phyloP scores from a whole-genome alignment of 2,888 invertebrate genomes.

The Mesorhabditis sp. region DNA sequence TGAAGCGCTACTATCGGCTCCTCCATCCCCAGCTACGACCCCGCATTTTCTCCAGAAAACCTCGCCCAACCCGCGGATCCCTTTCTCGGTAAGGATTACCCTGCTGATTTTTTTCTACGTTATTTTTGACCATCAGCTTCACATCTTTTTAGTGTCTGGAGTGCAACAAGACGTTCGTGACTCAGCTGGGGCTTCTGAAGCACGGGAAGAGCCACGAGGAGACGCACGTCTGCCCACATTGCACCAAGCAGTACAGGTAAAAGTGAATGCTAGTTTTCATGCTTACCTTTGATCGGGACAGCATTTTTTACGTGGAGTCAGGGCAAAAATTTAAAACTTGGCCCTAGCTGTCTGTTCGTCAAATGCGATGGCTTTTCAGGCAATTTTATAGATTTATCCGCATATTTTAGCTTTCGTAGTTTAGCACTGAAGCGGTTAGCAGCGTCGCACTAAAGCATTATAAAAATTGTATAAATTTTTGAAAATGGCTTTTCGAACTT shows the following conservation, averaged over 20 bases:
- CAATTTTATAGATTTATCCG: too few relatives aligned
- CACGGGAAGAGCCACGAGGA: constrained; percentile 34
- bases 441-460: too few relatives aligned
- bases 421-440: too few relatives aligned
- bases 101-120: neutral
- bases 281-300: neutral
- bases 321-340: too few relatives aligned
- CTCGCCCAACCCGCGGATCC: neutral
- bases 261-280: neutral
- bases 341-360: too few relatives aligned
- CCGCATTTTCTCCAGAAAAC: neutral
- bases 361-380: too few relatives aligned
- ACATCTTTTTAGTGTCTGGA: constrained; percentile 27
- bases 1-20: neutral
- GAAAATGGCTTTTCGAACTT: too few relatives aligned
- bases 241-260: constrained; percentile 32
- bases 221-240: constrained; percentile 33
- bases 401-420: too few relatives aligned
- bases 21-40: neutral
- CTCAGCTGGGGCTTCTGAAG: constrained; percentile 29
- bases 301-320: neutral
- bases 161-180: constrained; percentile 30
- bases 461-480: too few relatives aligned
- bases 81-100: neutral
- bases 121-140: neutral